Conservation (phyloP, 2,113 vertebrate genomes). For the Psittacus erithacus region DNA sequence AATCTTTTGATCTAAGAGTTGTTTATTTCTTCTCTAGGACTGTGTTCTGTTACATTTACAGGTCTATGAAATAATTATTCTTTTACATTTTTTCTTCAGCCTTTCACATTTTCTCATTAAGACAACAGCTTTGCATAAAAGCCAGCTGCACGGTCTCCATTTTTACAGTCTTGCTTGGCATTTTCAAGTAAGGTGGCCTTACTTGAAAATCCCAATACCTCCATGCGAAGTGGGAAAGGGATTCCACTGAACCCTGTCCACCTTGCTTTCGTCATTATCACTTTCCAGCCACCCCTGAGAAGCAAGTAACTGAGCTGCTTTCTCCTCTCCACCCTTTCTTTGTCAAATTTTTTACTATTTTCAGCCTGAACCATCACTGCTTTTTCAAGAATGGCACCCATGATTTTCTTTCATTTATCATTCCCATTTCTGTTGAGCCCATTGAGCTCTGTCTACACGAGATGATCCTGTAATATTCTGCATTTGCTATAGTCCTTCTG, state of each 20-base stretch:
- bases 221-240: not conserved
- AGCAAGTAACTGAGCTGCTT: not conserved
- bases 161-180: conserved; percentile 43
- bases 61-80: conserved; percentile 68
- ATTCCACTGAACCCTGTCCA: not conserved
- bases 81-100: conserved; percentile 53
- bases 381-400: not conserved
- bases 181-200: conserved; percentile 17
- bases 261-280: not conserved
- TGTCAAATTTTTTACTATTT: not conserved
- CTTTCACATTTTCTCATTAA: conserved; percentile 72
- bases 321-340: not conserved
- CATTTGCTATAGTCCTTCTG: not conserved
- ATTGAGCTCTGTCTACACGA: not conserved
- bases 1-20: conserved; percentile 63
- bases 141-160: conserved; percentile 58
- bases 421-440: not conserved
- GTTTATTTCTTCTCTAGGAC: conserved; percentile 66
- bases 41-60: conserved; percentile 69
- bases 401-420: not conserved
- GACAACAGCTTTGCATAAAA: conserved; percentile 63
- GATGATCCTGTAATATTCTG: not conserved
- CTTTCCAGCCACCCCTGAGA: conserved; percentile 6
- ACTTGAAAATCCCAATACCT: not conserved
- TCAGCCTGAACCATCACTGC: not conserved